Percentiles rank a stretch among this genome's conserved stretches.
Evolutionary conservation across 64 coral and sea anemone genomes (phyloP).

Genomic region (Stylophora pistillata): DNA sequence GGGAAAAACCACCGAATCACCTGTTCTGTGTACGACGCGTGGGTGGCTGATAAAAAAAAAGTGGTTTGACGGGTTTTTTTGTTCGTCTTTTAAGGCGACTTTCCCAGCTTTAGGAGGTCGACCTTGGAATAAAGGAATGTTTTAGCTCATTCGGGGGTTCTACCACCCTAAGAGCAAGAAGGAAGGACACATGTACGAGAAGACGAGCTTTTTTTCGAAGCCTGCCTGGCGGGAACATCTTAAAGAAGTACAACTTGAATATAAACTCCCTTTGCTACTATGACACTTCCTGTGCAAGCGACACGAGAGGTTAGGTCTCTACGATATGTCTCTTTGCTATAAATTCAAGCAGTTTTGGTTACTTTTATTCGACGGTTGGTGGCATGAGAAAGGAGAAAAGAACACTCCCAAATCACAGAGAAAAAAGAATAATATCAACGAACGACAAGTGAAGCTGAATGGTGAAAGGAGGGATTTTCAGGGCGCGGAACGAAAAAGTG

Average conservation of each 20-base stretch:
- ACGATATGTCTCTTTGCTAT: slow-evolving; percentile 86
- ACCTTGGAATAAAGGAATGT: not conserved
- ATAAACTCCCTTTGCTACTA: not conserved
- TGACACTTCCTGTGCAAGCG: slow-evolving; percentile 5
- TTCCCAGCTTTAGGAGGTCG: slow-evolving; percentile 29
- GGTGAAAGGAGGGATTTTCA: slow-evolving; percentile 4
- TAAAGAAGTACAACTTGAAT: not conserved
- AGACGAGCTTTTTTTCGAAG: not conserved
- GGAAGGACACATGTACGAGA: not conserved
- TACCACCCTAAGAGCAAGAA: slow-evolving; percentile 27
- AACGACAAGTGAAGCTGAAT: slow-evolving; percentile 16
- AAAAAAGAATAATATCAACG: not conserved
- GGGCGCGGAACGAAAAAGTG: not conserved
- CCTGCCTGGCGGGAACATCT: not conserved
- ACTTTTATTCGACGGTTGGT: slow-evolving; percentile 45
- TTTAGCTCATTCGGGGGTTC: not conserved
- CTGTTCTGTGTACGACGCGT: not conserved
- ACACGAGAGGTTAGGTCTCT: not conserved
- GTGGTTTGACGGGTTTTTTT: slow-evolving; percentile 14
- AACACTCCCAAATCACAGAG: not conserved
- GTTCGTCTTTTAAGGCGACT: slow-evolving; percentile 24
- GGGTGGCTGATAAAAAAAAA: not conserved
- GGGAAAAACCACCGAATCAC: slow-evolving; percentile 29
- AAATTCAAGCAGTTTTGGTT: slow-evolving; percentile 68
- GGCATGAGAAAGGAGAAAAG: slow-evolving; percentile 17